A percentile compares a stretch with the other conserved stretches of the same genome.
These are phyloP conservation scores for Thysanoteuthis rhombus DNA, from an alignment of 2,888 invertebrate genomes.

Conservation along the genomic window DNA sequence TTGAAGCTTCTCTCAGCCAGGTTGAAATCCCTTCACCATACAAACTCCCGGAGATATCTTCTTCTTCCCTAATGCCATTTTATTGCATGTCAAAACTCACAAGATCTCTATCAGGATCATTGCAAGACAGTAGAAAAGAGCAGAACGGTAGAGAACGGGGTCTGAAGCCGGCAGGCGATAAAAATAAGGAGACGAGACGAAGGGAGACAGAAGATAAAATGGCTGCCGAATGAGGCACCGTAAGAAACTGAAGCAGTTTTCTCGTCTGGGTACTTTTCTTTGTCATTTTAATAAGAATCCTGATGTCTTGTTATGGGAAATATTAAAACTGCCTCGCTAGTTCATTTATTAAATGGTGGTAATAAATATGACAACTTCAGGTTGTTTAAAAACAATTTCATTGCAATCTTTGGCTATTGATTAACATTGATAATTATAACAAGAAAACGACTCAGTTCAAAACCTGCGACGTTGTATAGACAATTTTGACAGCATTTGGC, in stretches of 20 bases:
- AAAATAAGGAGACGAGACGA: neutral
- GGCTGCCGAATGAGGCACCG: neutral
- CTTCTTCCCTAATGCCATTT: neutral
- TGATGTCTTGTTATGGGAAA: neutral
- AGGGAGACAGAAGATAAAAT: neutral
- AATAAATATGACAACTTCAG: neutral
- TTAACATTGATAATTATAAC: neutral
- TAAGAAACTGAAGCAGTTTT: neutral
- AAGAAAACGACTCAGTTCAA: neutral
- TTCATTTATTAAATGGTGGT: neutral
- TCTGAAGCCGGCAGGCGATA: neutral
- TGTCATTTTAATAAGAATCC: slow-evolving; percentile 12
- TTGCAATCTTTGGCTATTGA: neutral
- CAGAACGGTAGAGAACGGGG: neutral
- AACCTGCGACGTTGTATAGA: too few relatives aligned
- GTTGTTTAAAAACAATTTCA: neutral
- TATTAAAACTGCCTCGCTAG: neutral
- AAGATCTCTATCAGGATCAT: slow-evolving; percentile 12
- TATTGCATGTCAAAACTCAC: slow-evolving; percentile 12
- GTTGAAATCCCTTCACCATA: neutral
- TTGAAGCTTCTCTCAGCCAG: neutral
- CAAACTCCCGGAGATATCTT: neutral
- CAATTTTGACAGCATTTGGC: too few relatives aligned
- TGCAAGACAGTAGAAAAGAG: neutral
- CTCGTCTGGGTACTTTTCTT: neutral